Base-by-base conservation (phyloP, 2,888 invertebrate genomes). In the Glyphotaelius pellucidus region DNA sequence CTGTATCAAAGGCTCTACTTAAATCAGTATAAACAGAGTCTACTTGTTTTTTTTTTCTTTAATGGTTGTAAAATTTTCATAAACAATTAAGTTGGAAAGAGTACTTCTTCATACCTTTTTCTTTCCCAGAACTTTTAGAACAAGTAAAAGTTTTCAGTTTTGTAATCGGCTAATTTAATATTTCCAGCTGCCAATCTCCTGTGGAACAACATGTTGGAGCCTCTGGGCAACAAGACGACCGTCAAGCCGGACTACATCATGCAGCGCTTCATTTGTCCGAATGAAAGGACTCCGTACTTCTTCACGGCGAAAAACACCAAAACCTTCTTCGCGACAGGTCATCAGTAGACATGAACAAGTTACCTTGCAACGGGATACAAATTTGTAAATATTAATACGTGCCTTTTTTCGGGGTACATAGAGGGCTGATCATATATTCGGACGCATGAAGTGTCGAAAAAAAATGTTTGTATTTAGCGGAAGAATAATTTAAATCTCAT, bases 141-240 rank as follows among this genome's bases (percentile, higher is more conserved):
- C 9, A 9, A n/a, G 67, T 9, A 67, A 67, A 67, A 67, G 67
- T 25, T 83, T 88, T 90, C 32, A 52, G 15, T 52, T 25, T 52
- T 14, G 19, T 89, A 85, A 81, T 31, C 4, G 25, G n/a, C 12
- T 42, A 25, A 31, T 91, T 87, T 90, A 83, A 85, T 90, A 81
- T 88, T 94, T 91, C 79, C 93, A 94, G 97, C 96, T 93, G 95
- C 96, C 32, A 97, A 96, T 94, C 95, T 95, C 19, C 94, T 97
- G 4, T 97, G 97, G 97, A 97, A 97, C 94, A 97, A 97, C 93
- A 95, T 97, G 94, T 93, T 97, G 92, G 96, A 97, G 94, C 95
- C 96, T 12, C 95, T 96, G 0, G 96, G 95, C 1, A 94, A 95
- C 85, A 97, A 97, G 94, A 94, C 95, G 3, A 92, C 91, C 9